A percentile compares a stretch with the other conserved stretches of the same genome.
Evolutionary conservation across 1,140 invertebrate species (phyloP).

Genomic region (Formica exsecta): DNA sequence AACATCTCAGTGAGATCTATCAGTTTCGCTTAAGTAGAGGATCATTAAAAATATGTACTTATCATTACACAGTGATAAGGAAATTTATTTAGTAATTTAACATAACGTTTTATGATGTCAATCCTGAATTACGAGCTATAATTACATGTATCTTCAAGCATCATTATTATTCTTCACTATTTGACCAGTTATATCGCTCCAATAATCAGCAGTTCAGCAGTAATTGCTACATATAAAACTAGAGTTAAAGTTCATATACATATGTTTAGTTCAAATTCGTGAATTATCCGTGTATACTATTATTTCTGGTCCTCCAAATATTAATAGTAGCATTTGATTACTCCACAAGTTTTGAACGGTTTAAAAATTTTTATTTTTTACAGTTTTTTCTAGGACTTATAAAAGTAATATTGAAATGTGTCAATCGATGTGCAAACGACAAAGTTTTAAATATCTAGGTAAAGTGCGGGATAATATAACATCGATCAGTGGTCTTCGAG

Average conservation of each 20-base stretch:
- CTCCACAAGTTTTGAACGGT: background rate
- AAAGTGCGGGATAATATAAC: slow-evolving; percentile 23
- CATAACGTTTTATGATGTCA: slow-evolving; percentile 42
- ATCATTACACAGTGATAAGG: slow-evolving; percentile 67
- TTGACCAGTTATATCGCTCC: slow-evolving; percentile 59
- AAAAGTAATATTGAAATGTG: slow-evolving; percentile 47
- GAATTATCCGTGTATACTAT: slow-evolving; percentile 18
- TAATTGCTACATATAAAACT: slow-evolving; percentile 43
- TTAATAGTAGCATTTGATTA: slow-evolving; percentile 41
- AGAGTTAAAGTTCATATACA: slow-evolving; percentile 59
- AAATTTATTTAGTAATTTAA: slow-evolving; percentile 62
- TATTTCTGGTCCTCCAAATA: slow-evolving; percentile 44
- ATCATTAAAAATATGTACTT: slow-evolving; percentile 67
- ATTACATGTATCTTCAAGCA: slow-evolving; percentile 61
- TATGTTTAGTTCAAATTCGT: slow-evolving; percentile 60
- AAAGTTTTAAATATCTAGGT: slow-evolving; percentile 30
- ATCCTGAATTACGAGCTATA: slow-evolving; percentile 46
- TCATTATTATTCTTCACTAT: slow-evolving; percentile 47
- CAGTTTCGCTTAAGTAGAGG: slow-evolving; percentile 67
- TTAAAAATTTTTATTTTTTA: slow-evolving; percentile 48
- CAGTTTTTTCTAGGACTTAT: slow-evolving; percentile 39
- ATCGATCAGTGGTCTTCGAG: slow-evolving; percentile 31
- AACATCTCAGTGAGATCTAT: slow-evolving; percentile 39
- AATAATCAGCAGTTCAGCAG: slow-evolving; percentile 39
- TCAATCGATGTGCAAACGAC: slow-evolving; percentile 37